Evolutionary conservation across 2,113 vertebrate species (phyloP).

Genomic region (Gulo gulo): DNA sequence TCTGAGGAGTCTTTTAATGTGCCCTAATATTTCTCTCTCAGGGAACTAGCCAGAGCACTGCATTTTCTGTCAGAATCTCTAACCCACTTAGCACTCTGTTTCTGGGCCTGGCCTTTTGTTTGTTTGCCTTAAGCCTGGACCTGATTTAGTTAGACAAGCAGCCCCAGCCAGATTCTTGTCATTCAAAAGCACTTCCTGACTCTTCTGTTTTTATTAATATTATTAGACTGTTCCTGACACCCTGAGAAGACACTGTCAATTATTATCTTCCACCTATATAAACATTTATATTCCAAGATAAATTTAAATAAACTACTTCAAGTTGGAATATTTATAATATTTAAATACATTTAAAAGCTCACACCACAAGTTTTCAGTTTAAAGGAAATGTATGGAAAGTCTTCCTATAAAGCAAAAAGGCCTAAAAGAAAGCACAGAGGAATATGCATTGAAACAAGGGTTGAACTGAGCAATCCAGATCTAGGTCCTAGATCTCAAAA

Average conservation of each 20-base stretch:
- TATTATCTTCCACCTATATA: background rate
- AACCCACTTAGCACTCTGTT: slow-evolving; percentile 66
- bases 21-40: background rate
- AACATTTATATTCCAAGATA: slow-evolving; percentile 23
- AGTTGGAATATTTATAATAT: background rate
- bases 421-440: background rate
- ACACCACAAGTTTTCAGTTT: background rate
- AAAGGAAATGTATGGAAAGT: background rate
- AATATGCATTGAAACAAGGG: background rate
- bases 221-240: slow-evolving; percentile 52
- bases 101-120: slow-evolving; percentile 60
- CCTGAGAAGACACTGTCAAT: slow-evolving; percentile 20
- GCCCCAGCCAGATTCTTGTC: slow-evolving; percentile 46
- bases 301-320: background rate
- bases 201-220: slow-evolving; percentile 45
- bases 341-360: slow-evolving; percentile 45
- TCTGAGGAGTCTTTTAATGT: background rate
- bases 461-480: background rate
- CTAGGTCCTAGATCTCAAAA: background rate
- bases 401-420: background rate
- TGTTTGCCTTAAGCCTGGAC: slow-evolving; percentile 49
- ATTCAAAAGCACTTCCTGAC: slow-evolving; percentile 51
- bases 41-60: background rate
- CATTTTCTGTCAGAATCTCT: slow-evolving; percentile 31
- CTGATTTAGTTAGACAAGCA: slow-evolving; percentile 67